Evolutionary conservation across 1,140 invertebrate species (phyloP), one percentile per base, ranked within the genome.

Genomic region (Orius laevigatus): DNA sequence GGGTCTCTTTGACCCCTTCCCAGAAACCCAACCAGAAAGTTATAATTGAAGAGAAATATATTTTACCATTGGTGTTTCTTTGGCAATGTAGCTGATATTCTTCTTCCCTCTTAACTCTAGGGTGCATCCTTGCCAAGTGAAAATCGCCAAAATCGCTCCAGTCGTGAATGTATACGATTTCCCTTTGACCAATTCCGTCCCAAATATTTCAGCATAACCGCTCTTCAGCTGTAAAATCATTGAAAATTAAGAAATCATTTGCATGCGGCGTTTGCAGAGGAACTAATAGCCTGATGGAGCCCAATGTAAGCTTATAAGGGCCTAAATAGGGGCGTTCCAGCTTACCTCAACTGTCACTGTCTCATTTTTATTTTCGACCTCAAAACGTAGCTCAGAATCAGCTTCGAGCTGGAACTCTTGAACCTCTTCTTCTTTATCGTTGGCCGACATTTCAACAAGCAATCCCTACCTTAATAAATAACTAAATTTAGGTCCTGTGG

Each of bases 141-240:
- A 98, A 1, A 98, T 80, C 0, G 94, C 94, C 11, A 94, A 79
- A 70, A 98, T 97, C 1, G 90, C 83, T 2, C 92, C 91, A 5
- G 79, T 71, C 16, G 75, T 72, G 62, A 98, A 98, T 54, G 79
- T 79, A 66, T 98, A 98, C 12, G 79, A 76, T 66, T 91, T 96
- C 16, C 87, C 87, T 66, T 88, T 87, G 0, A 94, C 84, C 48
- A 99, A 61, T 67, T 98, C 94, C 0, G 92, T 93, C 0, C 95
- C 95, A 70, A 98, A 99, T 40, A 98, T 74, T 72, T 98, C 95
- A 0, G 89, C 93, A 54, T 83, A 72, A 6, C 93, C 94, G 60
- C 66, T 77, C 60, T 84, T 79, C 11, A 95, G 65, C 82, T 92
- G 55, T 54, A 68, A 64, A 12, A 42, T 42, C 31, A 40, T 11